These are phyloP conservation scores for Ifrita kowaldi DNA, from an alignment of 2,113 vertebrate genomes.

Conservation along the genomic window DNA sequence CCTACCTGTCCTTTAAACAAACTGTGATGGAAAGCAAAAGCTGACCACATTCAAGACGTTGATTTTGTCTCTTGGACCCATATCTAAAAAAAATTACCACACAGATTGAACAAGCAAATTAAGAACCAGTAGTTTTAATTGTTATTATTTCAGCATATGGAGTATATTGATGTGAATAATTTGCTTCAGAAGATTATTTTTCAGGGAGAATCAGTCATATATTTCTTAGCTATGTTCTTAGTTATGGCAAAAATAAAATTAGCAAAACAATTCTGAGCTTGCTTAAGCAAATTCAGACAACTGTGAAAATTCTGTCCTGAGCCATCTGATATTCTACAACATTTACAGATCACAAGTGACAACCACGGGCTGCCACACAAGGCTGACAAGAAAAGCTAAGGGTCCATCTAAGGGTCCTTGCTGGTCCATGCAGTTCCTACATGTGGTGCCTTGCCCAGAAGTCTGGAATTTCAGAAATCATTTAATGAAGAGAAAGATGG, in stretches of 20 bases:
- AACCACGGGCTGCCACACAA: not conserved
- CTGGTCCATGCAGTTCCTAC: not conserved
- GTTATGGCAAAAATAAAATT: not conserved
- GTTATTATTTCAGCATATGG: not conserved
- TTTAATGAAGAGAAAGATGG: not conserved
- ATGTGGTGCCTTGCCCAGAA: not conserved
- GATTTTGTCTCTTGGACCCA: not conserved
- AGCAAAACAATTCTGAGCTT: not conserved
- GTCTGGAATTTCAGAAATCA: not conserved
- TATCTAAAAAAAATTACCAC: not conserved
- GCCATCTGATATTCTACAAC: not conserved
- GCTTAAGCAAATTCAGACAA: not conserved
- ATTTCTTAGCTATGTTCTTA: not conserved
- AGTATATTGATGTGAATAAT: not conserved
- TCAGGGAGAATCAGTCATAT: not conserved
- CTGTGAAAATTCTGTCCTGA: not conserved
- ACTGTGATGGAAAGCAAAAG: not conserved
- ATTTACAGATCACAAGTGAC: not conserved
- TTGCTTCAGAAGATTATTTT: not conserved
- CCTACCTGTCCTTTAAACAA: not conserved
- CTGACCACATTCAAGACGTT: not conserved
- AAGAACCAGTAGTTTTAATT: not conserved
- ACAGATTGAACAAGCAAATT: not conserved
- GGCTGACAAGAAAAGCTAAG: not conserved
- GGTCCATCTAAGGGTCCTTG: accelerated